Conservation (phyloP, 2,888 invertebrate genomes). For the Hypselothyrea guttata region DNA sequence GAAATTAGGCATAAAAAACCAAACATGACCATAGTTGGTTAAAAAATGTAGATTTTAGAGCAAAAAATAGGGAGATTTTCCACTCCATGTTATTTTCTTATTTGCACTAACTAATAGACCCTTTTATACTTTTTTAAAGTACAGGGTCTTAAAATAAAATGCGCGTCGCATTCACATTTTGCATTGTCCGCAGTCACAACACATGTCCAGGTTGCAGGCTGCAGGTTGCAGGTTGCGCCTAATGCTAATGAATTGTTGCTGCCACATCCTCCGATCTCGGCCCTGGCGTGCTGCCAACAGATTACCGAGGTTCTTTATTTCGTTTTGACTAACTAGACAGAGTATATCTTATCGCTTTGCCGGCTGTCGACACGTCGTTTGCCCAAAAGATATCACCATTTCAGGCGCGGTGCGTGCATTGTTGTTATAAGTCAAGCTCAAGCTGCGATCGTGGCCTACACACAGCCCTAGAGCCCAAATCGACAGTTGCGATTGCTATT, state of each 20-base stretch:
- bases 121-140: too few relatives aligned
- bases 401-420: conserved; percentile 47
- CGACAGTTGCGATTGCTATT: conserved; percentile 37
- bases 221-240: conserved; percentile 35
- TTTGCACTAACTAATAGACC: too few relatives aligned
- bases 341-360: conserved; percentile 65
- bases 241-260: conserved; percentile 41
- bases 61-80: too few relatives aligned
- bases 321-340: conserved; percentile 65
- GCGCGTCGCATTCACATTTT: conserved; percentile 48
- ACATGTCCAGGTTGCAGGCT: conserved; percentile 37
- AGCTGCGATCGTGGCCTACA: too few relatives aligned
- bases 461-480: conserved; percentile 9
- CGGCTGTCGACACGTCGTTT: conserved; percentile 74
- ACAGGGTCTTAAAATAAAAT: too few relatives aligned
- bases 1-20: too few relatives aligned
- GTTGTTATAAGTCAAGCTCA: conserved; percentile 47
- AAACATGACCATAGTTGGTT: too few relatives aligned
- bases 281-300: conserved; percentile 68
- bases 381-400: conserved; percentile 65
- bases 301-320: conserved; percentile 60
- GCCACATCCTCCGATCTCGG: conserved; percentile 7
- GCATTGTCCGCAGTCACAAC: conserved; percentile 73
- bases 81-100: too few relatives aligned
- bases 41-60: too few relatives aligned